Percentiles rank a stretch among this genome's conserved stretches.
Evolutionary conservation across 2,888 invertebrate genomes (phyloP).

Genomic region (Apotomis betuletana): DNA sequence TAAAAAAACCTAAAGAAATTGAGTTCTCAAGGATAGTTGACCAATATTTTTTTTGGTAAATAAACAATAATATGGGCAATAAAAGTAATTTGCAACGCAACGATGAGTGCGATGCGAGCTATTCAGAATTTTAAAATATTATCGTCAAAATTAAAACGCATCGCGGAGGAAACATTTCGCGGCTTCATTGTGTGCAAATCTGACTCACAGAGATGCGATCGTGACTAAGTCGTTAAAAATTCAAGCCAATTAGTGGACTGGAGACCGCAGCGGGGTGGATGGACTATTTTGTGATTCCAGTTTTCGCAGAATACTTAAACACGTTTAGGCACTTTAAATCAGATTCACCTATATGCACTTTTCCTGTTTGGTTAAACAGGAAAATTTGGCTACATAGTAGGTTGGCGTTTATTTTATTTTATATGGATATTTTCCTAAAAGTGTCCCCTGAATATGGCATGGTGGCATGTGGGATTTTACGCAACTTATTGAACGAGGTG

Average conservation of each 20-base stretch:
- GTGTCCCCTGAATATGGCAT: neutral
- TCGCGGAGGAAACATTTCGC: conserved; percentile 34
- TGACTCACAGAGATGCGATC: conserved; percentile 69
- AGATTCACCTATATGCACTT: neutral
- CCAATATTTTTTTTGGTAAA: conserved; percentile 19
- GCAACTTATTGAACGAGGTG: neutral
- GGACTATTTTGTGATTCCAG: conserved; percentile 23
- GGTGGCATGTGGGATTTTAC: conserved; percentile 4
- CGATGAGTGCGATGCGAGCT: neutral
- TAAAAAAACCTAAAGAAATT: conserved; percentile 28
- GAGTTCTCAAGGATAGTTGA: conserved; percentile 27
- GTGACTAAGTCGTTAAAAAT: conserved; percentile 80
- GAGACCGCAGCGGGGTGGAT: conserved; percentile 39
- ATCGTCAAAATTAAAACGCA: conserved; percentile 28
- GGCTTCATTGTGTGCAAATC: conserved; percentile 49
- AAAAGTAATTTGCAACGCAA: conserved; percentile 1
- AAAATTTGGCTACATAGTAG: neutral
- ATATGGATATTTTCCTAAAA: neutral
- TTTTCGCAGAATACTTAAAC: conserved; percentile 21
- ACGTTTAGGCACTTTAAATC: conserved; percentile 4
- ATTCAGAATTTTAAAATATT: conserved; percentile 19
- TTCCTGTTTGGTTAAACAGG: conserved; percentile 8
- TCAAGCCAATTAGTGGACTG: conserved; percentile 68
- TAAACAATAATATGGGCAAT: conserved; percentile 12
- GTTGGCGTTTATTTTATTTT: neutral